These are phyloP conservation scores for Monomorium pharaonis DNA, from an alignment of 1,140 invertebrate genomes.

Conservation along the genomic window DNA sequence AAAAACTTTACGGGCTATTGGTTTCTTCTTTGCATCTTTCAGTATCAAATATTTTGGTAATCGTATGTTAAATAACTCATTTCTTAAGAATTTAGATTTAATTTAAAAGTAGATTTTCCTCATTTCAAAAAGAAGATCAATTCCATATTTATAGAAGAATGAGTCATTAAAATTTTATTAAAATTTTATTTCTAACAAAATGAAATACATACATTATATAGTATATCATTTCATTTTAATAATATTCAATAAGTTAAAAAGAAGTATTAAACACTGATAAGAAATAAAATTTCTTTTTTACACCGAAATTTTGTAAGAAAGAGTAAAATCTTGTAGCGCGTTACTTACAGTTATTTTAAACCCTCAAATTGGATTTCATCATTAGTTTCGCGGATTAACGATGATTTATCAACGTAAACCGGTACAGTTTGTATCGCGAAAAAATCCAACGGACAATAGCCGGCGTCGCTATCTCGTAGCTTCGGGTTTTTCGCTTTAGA, in stretches of 20 bases:
- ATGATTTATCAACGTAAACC: constrained; percentile 22
- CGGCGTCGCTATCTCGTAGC: constrained; percentile 54
- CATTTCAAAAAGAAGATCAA: background rate
- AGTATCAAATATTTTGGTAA: background rate
- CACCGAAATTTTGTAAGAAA: background rate
- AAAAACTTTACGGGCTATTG: background rate
- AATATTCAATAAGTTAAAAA: background rate
- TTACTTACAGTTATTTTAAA: background rate
- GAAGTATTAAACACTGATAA: background rate
- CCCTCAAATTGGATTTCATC: background rate
- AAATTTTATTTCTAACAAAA: background rate
- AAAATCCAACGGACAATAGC: constrained; percentile 67
- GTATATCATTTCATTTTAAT: background rate
- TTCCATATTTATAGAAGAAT: background rate
- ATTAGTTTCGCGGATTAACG: background rate
- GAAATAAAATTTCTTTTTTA: background rate
- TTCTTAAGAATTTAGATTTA: background rate
- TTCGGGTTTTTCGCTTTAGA: constrained; percentile 53
- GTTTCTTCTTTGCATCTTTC: background rate
- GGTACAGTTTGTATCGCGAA: constrained; percentile 69
- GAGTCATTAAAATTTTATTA: background rate
- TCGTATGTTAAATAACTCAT: background rate
- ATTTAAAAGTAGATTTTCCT: background rate
- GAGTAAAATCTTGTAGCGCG: background rate
- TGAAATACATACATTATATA: background rate